phyloP scores from a whole-genome alignment of 2,113 vertebrate species.

The Tinamus guttatus region DNA sequence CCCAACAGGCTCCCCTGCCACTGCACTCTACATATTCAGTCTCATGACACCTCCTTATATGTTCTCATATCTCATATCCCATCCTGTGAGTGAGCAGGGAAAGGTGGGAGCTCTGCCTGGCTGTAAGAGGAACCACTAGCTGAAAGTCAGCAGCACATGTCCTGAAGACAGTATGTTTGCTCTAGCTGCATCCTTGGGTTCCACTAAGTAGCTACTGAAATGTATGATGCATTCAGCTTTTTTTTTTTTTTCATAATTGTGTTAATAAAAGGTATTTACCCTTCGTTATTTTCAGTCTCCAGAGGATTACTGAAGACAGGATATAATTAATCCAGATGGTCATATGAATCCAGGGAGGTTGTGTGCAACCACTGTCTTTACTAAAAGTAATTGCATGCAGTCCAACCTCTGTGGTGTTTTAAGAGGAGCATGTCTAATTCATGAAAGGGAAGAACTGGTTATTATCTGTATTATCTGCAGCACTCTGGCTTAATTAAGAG shows the following conservation, averaged over 20 bases:
- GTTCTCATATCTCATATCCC: neutral
- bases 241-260: slow-evolving; percentile 52
- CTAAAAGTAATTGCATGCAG: slow-evolving; percentile 46
- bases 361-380: slow-evolving; percentile 34
- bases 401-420: slow-evolving; percentile 58
- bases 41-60: rapidly evolving
- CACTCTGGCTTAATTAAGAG: slow-evolving; percentile 62
- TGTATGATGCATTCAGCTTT: slow-evolving; percentile 31
- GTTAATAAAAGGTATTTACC: slow-evolving; percentile 71
- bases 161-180: neutral
- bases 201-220: slow-evolving; percentile 46
- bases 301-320: slow-evolving; percentile 44
- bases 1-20: rapidly evolving
- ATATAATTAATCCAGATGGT: slow-evolving; percentile 65
- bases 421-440: slow-evolving; percentile 55
- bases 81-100: neutral
- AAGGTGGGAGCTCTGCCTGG: neutral
- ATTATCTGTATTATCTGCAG: slow-evolving; percentile 59
- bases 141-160: neutral
- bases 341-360: neutral
- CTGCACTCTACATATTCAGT: neutral
- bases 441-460: slow-evolving; percentile 49
- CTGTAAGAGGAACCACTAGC: neutral
- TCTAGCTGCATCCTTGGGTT: neutral
- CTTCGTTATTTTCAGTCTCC: slow-evolving; percentile 65